phyloP scores from a whole-genome alignment of 2,797 vertebrate species.

The Myotis planiceps region DNA sequence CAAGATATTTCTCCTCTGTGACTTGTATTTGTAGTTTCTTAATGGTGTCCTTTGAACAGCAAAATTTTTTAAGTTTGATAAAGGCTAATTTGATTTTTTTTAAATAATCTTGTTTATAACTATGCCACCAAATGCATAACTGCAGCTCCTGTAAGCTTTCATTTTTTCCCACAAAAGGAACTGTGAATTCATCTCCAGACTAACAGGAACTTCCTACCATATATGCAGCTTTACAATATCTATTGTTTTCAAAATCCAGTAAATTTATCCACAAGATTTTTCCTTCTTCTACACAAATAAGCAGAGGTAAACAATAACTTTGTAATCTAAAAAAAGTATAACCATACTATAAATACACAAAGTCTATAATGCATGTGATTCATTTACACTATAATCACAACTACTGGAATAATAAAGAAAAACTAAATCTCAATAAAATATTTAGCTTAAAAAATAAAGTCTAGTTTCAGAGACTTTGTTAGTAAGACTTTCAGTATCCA shows the following conservation, averaged over 20 bases:
- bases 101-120: not conserved
- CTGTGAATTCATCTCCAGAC: not conserved
- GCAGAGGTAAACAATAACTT: slow-evolving; percentile 4
- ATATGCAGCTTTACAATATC: not conserved
- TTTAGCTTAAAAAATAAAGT: not conserved
- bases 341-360: not conserved
- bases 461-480: slow-evolving; percentile 47
- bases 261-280: slow-evolving; percentile 38
- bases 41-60: too few species aligned
- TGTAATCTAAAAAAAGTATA: not conserved
- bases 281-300: slow-evolving; percentile 41
- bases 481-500: slow-evolving; percentile 21
- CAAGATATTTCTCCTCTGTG: too few species aligned
- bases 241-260: not conserved
- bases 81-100: not conserved
- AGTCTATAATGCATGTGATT: not conserved
- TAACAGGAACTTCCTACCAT: not conserved
- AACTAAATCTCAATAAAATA: slow-evolving; percentile 33
- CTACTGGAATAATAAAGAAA: slow-evolving; percentile 32
- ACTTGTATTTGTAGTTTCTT: too few species aligned
- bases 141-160: not conserved
- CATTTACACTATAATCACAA: slow-evolving; percentile 22
- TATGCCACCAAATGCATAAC: slow-evolving; percentile 9
- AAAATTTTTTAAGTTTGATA: too few species aligned
- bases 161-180: slow-evolving; percentile 9